These are phyloP conservation scores for Peromyscus californicus DNA, from an alignment of 2,113 vertebrate genomes.

Conservation along the genomic window DNA sequence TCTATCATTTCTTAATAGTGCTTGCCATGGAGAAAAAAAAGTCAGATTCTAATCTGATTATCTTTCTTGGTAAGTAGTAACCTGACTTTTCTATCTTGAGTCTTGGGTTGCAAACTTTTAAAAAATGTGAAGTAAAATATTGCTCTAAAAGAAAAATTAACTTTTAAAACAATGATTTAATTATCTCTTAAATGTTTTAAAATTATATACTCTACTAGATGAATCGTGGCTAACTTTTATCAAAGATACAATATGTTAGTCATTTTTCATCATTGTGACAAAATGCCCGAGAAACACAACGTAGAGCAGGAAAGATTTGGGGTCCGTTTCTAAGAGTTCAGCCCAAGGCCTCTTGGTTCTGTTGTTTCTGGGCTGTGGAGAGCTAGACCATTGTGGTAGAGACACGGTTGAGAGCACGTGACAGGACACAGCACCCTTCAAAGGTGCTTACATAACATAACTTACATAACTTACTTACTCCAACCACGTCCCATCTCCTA, in stretches of 20 bases:
- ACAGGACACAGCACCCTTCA: not conserved
- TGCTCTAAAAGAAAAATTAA: conserved; percentile 50
- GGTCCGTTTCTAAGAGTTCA: too few species aligned
- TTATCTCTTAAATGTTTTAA: conserved; percentile 18
- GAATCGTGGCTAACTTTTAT: not conserved
- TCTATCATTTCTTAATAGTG: not conserved
- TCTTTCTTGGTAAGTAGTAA: not conserved
- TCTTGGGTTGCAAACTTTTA: not conserved
- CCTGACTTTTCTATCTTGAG: not conserved
- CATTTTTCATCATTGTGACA: not conserved
- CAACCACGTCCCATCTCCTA: not conserved
- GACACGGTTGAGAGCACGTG: not conserved
- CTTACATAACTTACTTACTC: not conserved
- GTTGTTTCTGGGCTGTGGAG: not conserved
- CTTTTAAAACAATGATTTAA: not conserved
- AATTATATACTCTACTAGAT: not conserved
- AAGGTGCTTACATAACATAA: too few species aligned
- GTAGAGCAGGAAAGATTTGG: not conserved
- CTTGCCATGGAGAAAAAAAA: not conserved
- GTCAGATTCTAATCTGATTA: not conserved
- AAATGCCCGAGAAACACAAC: not conserved
- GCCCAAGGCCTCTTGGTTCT: not conserved
- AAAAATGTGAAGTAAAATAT: conserved; percentile 2
- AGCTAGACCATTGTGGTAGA: not conserved
- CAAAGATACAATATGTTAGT: not conserved